These are phyloP conservation scores for Crypturellus undulatus DNA, from an alignment of 2,113 vertebrate genomes.

Conservation along the genomic window DNA sequence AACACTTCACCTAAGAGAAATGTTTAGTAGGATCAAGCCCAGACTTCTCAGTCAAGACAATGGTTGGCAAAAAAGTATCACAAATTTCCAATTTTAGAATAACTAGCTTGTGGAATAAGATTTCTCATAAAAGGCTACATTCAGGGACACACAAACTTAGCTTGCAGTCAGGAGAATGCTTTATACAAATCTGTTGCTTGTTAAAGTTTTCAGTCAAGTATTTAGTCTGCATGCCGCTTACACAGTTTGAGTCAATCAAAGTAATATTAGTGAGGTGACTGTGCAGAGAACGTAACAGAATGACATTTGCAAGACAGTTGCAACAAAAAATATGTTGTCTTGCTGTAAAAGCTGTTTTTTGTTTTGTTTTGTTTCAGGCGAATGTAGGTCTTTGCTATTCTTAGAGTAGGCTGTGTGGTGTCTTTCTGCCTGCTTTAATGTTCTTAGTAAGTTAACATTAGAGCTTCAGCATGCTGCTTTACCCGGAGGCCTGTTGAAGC, in stretches of 20 bases:
- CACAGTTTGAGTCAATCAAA: slow-evolving; percentile 11
- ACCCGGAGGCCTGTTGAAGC: not conserved
- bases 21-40: not conserved
- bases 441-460: not conserved
- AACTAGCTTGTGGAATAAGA: not conserved
- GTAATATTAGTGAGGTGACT: not conserved
- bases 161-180: not conserved
- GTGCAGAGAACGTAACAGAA: not conserved
- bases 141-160: not conserved
- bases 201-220: not conserved
- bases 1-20: not conserved
- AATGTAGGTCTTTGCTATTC: not conserved
- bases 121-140: not conserved
- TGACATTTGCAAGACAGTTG: not conserved
- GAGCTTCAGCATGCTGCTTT: not conserved
- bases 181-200: slow-evolving; percentile 35
- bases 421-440: not conserved
- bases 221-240: slow-evolving; percentile 17
- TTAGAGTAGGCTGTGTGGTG: not conserved
- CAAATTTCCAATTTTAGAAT: slow-evolving; percentile 39
- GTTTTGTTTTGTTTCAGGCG: not conserved
- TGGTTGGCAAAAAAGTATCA: not conserved
- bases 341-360: not conserved
- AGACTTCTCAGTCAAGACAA: slow-evolving; percentile 14
- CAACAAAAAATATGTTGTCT: not conserved